These are phyloP conservation scores for Coilia nasus DNA, from an alignment of 2,797 vertebrate genomes.

Conservation along the genomic window DNA sequence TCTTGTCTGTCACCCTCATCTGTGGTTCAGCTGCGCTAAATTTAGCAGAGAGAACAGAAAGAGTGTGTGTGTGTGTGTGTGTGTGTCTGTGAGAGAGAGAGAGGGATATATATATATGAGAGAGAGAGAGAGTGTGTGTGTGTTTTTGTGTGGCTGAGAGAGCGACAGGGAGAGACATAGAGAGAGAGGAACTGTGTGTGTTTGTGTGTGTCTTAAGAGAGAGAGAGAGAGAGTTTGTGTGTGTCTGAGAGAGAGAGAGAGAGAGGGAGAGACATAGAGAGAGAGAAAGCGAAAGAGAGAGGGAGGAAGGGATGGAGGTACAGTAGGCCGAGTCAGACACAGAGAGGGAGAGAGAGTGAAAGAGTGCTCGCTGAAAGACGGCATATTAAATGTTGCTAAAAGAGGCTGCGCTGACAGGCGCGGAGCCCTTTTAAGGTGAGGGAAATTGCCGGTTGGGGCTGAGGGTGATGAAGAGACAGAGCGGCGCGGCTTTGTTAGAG, in stretches of 20 bases:
- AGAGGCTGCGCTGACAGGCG: not conserved
- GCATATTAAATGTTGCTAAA: conserved; percentile 24
- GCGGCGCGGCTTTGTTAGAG: conserved; percentile 51
- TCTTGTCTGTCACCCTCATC: conserved; percentile 32
- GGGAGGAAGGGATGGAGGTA: not conserved
- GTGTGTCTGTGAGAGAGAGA: not conserved
- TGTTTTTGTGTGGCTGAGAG: not conserved
- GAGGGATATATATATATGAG: no score
- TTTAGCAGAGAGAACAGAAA: conserved; percentile 25
- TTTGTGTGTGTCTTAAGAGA: not conserved
- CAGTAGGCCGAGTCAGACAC: conserved; percentile 18
- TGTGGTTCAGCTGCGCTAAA: conserved; percentile 38
- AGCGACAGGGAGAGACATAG: not conserved
- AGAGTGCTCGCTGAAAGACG: not conserved
- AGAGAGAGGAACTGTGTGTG: not conserved
- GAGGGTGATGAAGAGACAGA: conserved; percentile 48
- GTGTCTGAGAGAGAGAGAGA: conserved; percentile 9
- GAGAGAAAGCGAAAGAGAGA: conserved; percentile 30
- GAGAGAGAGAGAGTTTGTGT: no score
- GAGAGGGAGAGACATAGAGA: not conserved
- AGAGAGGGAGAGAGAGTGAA: conserved; percentile 28
- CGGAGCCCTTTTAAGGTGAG: conserved; percentile 25
- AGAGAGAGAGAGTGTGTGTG: not conserved
- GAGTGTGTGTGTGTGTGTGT: not conserved
- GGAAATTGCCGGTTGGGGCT: conserved; percentile 34